Percentiles rank a stretch among this genome's conserved stretches.
Evolutionary conservation across 2,888 invertebrate genomes (phyloP).

Genomic region (Tipula vernalis): DNA sequence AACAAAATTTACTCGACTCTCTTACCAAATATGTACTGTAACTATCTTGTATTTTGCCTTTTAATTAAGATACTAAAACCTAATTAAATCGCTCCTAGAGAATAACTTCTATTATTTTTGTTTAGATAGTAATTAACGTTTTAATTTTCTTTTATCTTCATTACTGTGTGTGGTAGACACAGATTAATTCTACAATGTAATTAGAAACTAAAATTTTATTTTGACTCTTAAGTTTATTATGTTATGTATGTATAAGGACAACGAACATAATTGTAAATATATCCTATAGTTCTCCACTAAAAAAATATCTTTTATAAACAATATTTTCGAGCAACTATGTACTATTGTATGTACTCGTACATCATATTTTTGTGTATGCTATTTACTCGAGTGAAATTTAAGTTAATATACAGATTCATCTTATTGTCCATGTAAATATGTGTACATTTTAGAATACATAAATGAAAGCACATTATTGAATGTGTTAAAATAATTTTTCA

Average conservation of each 20-base stretch:
- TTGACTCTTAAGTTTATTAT: neutral
- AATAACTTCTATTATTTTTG: neutral
- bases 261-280: neutral
- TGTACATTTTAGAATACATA: neutral
- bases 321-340: too few relatives aligned
- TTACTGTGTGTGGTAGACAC: neutral
- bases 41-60: neutral
- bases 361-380: neutral
- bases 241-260: neutral
- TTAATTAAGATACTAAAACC: neutral
- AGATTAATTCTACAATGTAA: neutral
- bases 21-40: too few relatives aligned
- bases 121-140: neutral
- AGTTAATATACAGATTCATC: neutral
- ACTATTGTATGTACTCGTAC: too few relatives aligned
- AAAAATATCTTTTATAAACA: neutral
- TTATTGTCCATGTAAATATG: neutral
- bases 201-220: neutral
- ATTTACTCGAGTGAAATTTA: neutral
- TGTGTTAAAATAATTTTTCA: neutral
- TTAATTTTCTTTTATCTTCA: neutral
- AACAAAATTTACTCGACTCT: too few relatives aligned
- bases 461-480: neutral
- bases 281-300: too few relatives aligned
- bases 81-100: neutral